Evolutionary conservation across 2,797 vertebrate species (phyloP).

Genomic region (Phataginus tetradactyla): DNA sequence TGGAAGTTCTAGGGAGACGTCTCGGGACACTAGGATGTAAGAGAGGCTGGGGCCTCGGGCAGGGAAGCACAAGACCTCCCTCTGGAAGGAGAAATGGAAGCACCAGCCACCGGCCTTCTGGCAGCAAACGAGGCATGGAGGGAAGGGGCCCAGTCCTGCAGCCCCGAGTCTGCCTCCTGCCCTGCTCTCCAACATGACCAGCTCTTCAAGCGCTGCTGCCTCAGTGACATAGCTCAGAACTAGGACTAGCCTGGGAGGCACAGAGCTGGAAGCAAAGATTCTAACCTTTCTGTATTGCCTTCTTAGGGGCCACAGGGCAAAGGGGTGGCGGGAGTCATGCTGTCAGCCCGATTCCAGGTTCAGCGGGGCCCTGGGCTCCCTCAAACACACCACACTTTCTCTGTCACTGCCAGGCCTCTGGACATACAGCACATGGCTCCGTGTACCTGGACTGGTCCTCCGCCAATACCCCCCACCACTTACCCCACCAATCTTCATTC

Average conservation of each 20-base stretch:
- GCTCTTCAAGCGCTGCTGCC: background rate
- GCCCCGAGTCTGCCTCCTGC: background rate
- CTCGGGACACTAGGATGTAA: background rate
- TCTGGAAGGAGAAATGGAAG: background rate
- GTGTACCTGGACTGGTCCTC: background rate
- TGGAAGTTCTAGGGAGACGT: background rate
- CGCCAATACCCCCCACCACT: no score
- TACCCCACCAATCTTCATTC: background rate
- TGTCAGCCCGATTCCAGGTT: background rate
- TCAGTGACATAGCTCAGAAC: background rate
- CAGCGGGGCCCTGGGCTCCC: background rate
- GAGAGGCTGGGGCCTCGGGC: background rate
- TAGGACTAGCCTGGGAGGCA: background rate
- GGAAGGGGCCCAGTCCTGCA: background rate
- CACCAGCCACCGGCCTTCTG: background rate
- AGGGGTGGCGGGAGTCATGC: no score
- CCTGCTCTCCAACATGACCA: background rate
- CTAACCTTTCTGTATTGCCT: background rate
- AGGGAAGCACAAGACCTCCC: background rate
- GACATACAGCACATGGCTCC: fast-evolving
- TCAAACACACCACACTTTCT: background rate
- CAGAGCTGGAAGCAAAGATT: background rate
- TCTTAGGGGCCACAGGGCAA: background rate
- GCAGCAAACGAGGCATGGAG: background rate
- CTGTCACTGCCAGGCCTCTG: background rate